Conservation (phyloP, 2,888 invertebrate species). For the Holacanthella duospinosa region DNA sequence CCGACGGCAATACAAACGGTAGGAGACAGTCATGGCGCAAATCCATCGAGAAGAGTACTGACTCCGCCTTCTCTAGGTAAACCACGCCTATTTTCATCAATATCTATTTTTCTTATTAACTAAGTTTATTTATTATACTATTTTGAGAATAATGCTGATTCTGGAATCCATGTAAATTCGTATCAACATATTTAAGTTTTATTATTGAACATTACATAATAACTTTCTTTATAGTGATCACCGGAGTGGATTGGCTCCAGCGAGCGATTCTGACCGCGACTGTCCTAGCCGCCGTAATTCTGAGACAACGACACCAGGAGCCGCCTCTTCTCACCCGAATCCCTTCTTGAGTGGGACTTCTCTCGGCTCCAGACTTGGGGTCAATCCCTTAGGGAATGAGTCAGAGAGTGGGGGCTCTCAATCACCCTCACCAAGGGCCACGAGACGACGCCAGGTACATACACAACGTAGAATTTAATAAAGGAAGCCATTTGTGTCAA, state of each 20-base stretch:
- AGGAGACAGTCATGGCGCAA: slow-evolving; percentile 82
- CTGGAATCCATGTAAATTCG: no score
- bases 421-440: slow-evolving; percentile 73
- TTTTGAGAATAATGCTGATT: background rate
- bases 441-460: slow-evolving; percentile 62
- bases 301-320: slow-evolving; percentile 42
- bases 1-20: slow-evolving; percentile 47
- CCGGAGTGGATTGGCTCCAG: slow-evolving; percentile 75
- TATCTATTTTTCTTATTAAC: background rate
- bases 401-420: slow-evolving; percentile 81
- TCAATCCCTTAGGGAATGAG: slow-evolving; percentile 56
- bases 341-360: slow-evolving; percentile 30
- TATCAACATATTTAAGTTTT: no score
- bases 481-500: background rate
- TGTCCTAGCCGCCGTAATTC: slow-evolving; percentile 61
- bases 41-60: slow-evolving; percentile 82
- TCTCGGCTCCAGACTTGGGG: slow-evolving; percentile 49
- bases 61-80: slow-evolving; percentile 86
- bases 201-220: no score
- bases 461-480: background rate
- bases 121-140: slow-evolving; percentile 3
- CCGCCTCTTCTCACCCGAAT: slow-evolving; percentile 38
- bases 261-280: slow-evolving; percentile 76
- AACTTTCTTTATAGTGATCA: slow-evolving; percentile 62
- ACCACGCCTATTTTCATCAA: background rate